Base-by-base conservation (phyloP, 1,140 invertebrate genomes). In the Platyscapa corneri region DNA sequence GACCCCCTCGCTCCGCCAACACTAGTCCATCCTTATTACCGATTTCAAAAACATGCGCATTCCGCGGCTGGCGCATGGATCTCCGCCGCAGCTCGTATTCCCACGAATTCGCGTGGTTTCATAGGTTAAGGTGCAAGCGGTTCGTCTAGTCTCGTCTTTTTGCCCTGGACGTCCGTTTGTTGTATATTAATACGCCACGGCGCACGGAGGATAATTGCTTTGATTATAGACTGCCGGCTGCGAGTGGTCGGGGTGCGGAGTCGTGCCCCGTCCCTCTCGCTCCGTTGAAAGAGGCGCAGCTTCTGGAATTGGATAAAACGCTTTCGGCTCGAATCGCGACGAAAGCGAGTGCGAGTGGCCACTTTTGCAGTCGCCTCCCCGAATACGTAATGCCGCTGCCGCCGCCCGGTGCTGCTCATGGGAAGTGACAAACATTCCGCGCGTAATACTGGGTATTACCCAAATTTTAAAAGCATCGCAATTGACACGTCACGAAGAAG, bases 11-110 rank as follows among this genome's bases (percentile, higher is more conserved):
- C 46, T n/a, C 46, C 75, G 8, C 30, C 46, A 16, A 0, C 39
- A 8, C 72, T 16, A 3, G 8, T 30, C 72, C n/a, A 72, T 70
- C 42, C 49, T 56, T 37, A 82, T 82, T 82, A 82, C 10, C 81
- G 81, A 83, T 75, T 76, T 75, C 20, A 82, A 83, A 76, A 83
- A 75, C 64, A 56, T 49, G 34, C 72, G 80, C 67, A 82, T 80
- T 80, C 78, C 78, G 27, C 27, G 53, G 1, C 7, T 7, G 32
- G 37, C 8, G 76, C 14, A 64, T 34, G 53, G n/a, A 37, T 53
- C 53, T 78, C 5, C 14, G n/a, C 76, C 14, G 27, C 23, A 53
- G 10, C 46, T 3, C 37, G 32, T 18, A 84, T 80, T 79, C 83
- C 75, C 83, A 84, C 83, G 76, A 82, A 75, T n/a, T n/a, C 67